phyloP scores from a whole-genome alignment of 2,113 vertebrate genomes.

The Ceuthmochares aereus region DNA sequence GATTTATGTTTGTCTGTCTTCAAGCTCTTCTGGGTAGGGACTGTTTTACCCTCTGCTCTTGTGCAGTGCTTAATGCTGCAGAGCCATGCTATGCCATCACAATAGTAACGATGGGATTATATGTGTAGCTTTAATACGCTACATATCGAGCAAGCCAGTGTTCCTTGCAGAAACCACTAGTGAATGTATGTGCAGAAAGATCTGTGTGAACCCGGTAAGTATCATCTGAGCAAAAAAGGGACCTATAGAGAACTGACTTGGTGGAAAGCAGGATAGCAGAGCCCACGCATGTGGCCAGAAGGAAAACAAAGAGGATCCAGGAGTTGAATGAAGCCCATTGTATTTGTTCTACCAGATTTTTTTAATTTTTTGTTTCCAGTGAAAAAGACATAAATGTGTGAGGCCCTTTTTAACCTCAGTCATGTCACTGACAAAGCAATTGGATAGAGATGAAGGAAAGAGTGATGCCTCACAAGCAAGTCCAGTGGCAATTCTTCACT shows the following conservation, averaged over 20 bases:
- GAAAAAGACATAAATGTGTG: background rate
- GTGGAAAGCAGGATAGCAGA: background rate
- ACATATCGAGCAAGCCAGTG: background rate
- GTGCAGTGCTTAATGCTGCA: background rate
- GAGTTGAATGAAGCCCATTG: conserved; percentile 14
- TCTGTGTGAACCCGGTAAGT: background rate
- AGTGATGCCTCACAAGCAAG: background rate
- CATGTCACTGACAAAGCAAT: background rate
- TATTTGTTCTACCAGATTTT: background rate
- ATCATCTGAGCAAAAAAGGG: background rate
- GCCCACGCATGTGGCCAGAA: background rate
- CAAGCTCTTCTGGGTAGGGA: background rate
- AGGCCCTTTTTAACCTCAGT: background rate
- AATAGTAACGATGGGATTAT: background rate
- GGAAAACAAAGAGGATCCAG: conserved; percentile 1
- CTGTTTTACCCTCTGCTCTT: background rate
- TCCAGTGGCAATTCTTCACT: background rate
- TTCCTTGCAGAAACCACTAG: background rate
- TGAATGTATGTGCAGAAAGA: background rate
- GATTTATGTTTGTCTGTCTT: background rate
- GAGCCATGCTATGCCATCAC: background rate
- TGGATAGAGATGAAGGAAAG: conserved; percentile 28
- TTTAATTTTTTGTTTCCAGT: conserved; percentile 34
- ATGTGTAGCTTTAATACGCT: background rate
- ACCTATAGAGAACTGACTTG: background rate